Conservation (phyloP, 2,888 invertebrate genomes). For the Taenaris catops region DNA sequence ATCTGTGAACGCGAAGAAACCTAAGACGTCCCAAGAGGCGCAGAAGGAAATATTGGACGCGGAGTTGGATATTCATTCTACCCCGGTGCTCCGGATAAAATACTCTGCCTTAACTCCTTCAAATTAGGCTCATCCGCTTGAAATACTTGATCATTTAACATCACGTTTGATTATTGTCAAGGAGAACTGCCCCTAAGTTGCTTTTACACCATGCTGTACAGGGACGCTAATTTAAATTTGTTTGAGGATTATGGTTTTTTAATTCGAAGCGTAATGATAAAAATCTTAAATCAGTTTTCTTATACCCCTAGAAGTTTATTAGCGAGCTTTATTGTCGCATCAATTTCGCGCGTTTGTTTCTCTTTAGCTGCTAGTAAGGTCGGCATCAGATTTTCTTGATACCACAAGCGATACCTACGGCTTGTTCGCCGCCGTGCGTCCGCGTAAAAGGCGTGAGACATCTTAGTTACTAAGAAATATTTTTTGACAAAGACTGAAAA, state of each 20-base stretch:
- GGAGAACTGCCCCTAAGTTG: too few relatives aligned
- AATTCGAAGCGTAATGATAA: background rate
- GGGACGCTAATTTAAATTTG: too few relatives aligned
- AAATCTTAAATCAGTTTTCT: background rate
- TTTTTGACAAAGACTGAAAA: too few relatives aligned
- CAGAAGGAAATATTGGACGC: conserved; percentile 95
- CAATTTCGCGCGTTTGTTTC: conserved; percentile 50
- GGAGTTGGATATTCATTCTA: conserved; percentile 93
- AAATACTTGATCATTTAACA: too few relatives aligned
- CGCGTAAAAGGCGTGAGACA: conserved; percentile 40
- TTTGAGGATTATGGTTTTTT: too few relatives aligned
- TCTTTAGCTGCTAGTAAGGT: conserved; percentile 52
- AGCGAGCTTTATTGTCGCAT: conserved; percentile 46
- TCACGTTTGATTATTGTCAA: too few relatives aligned
- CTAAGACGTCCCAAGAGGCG: conserved; percentile 88
- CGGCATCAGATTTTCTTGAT: conserved; percentile 43
- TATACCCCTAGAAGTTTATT: conserved; percentile 47
- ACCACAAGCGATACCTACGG: conserved; percentile 49
- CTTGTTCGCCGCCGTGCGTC: conserved; percentile 38
- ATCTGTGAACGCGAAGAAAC: conserved; percentile 56
- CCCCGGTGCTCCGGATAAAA: too few relatives aligned
- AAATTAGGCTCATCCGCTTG: too few relatives aligned
- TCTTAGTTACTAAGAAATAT: too few relatives aligned
- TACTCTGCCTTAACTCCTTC: too few relatives aligned
- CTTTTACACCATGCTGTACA: too few relatives aligned